A percentile compares a stretch with the other conserved stretches of the same genome.
phyloP scores from a whole-genome alignment of 23 tunicate genomes.

The Styela plicata region DNA sequence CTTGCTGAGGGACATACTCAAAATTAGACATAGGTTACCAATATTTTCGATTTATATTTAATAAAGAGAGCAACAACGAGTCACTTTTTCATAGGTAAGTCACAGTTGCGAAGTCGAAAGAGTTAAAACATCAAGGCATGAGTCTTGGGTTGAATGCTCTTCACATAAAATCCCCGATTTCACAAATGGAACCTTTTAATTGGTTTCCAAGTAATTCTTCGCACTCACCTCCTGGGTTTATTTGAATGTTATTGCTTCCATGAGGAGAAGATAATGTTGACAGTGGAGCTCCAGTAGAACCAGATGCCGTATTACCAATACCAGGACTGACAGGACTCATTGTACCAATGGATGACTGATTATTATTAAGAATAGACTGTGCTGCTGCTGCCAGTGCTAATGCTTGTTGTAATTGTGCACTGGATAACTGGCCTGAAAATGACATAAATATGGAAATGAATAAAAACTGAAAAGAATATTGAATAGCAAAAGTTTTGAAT shows the following conservation, averaged over 20 bases:
- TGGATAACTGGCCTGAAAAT: conserved; percentile 15
- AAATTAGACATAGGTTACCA: too few species aligned
- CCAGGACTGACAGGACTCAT: conserved; percentile 33
- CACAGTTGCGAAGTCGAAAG: too few species aligned
- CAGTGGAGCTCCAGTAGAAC: conserved; percentile 34
- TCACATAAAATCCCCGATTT: too few species aligned
- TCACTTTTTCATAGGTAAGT: too few species aligned
- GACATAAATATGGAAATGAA: not conserved
- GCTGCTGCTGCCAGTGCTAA: conserved; percentile 84
- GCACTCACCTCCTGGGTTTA: not conserved
- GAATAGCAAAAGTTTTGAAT: not conserved
- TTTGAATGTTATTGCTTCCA: conserved; percentile 27
- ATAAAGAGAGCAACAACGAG: too few species aligned
- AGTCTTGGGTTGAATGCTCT: too few species aligned
- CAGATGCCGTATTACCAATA: conserved; percentile 14
- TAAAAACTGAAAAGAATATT: not conserved
- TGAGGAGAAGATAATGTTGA: conserved; percentile 32
- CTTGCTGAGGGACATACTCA: too few species aligned
- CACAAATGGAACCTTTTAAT: too few species aligned
- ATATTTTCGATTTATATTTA: too few species aligned
- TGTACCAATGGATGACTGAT: conserved; percentile 16
- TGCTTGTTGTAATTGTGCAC: conserved; percentile 71
- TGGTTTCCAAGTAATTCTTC: too few species aligned
- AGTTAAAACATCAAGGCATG: too few species aligned
- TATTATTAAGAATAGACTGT: conserved; percentile 44